Evolutionary conservation across 1,140 invertebrate genomes (phyloP), one percentile per base, ranked within the genome.

Genomic region (Saxidomus purpurata): DNA sequence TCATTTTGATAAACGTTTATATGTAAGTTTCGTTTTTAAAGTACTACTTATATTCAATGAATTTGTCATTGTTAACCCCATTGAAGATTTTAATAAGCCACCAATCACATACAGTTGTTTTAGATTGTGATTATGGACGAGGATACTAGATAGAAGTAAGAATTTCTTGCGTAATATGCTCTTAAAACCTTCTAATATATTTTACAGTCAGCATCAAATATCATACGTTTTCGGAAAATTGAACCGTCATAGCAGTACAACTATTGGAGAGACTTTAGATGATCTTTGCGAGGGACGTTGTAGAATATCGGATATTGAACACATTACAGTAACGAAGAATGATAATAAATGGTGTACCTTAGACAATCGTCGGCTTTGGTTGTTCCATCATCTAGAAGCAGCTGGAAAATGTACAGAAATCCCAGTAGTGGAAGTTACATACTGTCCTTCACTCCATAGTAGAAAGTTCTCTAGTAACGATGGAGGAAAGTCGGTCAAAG

Each of bases 301-400:
- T n/a, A 40, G 11, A 34, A 22, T 80, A 4, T 6, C 61, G 11
- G n/a, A 36, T 36, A 79, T 88, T 43, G 59, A 77, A 17, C 40
- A 0, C 22, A 88, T 88, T 22, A 34, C 31, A 17, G 86, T 88
- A 19, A 22, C 31, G 2, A 40, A 80, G n/a, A 43, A 69, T n/a
- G 28, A 43, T 43, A 40, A 47, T 4, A 84, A 87, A 40, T 87
- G 69, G 69, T 25, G 15, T 36, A 77, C 84, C 22, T 6, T 55
- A 17, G 71, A 87, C 36, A 87, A 87, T 19, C 15, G 84, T 25
- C 47, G 71, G 71, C n/a, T n/a, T n/a, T n/a, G n/a, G n/a, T n/a
- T n/a, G n/a, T n/a, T n/a, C n/a, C n/a, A n/a, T n/a, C n/a, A n/a
- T n/a, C n/a, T n/a, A n/a, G n/a, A n/a, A n/a, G n/a, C n/a, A n/a